Percentiles rank a stretch among this genome's conserved stretches.
Conservation (phyloP, 2,797 vertebrate genomes). For the Staurois parvus region DNA sequence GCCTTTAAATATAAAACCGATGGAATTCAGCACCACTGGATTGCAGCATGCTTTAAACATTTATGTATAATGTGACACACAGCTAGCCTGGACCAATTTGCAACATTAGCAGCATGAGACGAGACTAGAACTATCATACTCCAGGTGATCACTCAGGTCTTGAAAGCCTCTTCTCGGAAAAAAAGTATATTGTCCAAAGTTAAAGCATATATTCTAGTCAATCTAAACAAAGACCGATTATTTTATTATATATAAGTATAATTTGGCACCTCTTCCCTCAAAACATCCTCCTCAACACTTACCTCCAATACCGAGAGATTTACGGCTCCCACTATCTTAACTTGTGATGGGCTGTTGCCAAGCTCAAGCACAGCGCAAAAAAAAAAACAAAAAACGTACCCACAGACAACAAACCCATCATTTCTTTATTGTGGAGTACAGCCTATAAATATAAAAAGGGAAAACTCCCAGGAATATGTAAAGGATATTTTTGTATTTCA, state of each 20-base stretch:
- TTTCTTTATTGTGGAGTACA: conserved; percentile 27
- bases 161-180: neutral
- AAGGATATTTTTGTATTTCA: conserved; percentile 25
- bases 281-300: neutral
- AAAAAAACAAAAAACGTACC: neutral
- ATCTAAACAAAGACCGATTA: too few relatives aligned
- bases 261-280: too few relatives aligned
- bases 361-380: too few relatives aligned
- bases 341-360: neutral
- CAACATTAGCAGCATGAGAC: too few relatives aligned
- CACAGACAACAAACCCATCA: conserved; percentile 29
- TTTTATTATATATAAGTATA: too few relatives aligned
- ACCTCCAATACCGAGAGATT: neutral
- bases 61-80: too few relatives aligned
- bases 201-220: neutral
- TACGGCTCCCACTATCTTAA: neutral
- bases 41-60: too few relatives aligned
- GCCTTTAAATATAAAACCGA: too few relatives aligned
- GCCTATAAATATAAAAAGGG: conserved; percentile 17
- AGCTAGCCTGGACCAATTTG: too few relatives aligned
- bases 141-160: conserved; percentile 28
- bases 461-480: neutral
- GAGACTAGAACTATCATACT: conserved; percentile 2
- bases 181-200: neutral
- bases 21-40: too few relatives aligned